Base-by-base conservation (phyloP, 2,888 invertebrate species). In the Drosophila mimetica region DNA sequence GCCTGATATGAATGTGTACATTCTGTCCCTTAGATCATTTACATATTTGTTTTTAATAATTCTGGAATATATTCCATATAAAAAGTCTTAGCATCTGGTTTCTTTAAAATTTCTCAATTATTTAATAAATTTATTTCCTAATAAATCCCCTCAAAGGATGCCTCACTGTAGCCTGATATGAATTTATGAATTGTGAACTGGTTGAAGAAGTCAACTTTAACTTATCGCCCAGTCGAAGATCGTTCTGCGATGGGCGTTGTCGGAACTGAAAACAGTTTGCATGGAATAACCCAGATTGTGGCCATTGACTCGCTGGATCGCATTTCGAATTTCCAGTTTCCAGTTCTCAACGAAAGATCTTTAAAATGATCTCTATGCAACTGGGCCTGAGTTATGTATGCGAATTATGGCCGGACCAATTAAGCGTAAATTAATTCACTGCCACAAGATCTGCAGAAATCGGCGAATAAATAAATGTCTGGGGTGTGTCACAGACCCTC, bases 211-310 rank as follows among this genome's bases (percentile, higher is more conserved):
- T 51, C 39, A 54, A 64, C 61, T 60, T 53, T 13, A 61, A 47
- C 14, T 46, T 64, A 64, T 61, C 51, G 51, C 64, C 61, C 18
- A 46, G 22, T n/a, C 37, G 22, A 51, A 53, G 41, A 69, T 67
- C 37, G 36, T 32, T 44, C 2, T 5, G 22, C 44, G 16, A 36
- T 18, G 51, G 69, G 67, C 67, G 69, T 67, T 51, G 67, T 22
- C 67, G 44, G 48, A 51, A 54, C 54, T 51, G 34, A 52, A 48
- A 64, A 57, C 46, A 50, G 71, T 72, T 64, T 65, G 72, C 72
- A 72, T 72, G 50, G 53, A 71, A 51, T 72, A 72, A 65, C 72
- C 72, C 59, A 72, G 73, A 72, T 72, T 51, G 71, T 61, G 71
- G 71, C 53, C 70, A 34, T 51, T 61, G 72, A 71, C 57, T 70